A percentile compares a stretch with the other conserved stretches of the same genome.
Conservation (phyloP, 2,797 vertebrate genomes). For the Pseudopleuronectes americanus region DNA sequence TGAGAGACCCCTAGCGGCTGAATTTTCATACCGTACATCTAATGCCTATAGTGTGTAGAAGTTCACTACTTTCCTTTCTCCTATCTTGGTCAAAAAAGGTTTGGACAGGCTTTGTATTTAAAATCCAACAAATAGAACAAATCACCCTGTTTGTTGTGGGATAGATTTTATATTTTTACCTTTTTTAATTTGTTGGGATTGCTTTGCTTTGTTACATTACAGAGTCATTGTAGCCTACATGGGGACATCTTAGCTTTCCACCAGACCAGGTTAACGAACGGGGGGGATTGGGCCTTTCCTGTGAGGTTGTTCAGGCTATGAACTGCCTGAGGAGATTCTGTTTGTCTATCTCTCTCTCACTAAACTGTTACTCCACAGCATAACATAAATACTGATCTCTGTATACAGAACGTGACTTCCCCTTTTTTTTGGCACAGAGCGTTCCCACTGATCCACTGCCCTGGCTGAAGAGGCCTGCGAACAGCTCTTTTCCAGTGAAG, state of each 20-base stretch:
- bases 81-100: neutral
- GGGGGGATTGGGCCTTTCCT: neutral
- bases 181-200: neutral
- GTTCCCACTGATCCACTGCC: slow-evolving; percentile 35
- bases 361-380: no score
- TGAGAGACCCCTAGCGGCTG: no score
- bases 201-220: neutral
- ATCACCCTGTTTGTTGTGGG: neutral
- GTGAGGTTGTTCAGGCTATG: neutral
- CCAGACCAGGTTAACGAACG: no score
- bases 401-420: slow-evolving; percentile 33
- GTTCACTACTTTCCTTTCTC: neutral
- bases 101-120: neutral
- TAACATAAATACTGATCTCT: slow-evolving; percentile 39
- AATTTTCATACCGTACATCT: no score
- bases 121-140: neutral
- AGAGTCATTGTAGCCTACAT: neutral
- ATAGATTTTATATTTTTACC: neutral
- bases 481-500: slow-evolving; percentile 43
- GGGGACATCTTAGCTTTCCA: neutral
- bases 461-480: slow-evolving; percentile 61
- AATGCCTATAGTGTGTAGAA: no score
- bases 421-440: slow-evolving; percentile 48
- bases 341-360: slow-evolving; percentile 1
- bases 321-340: neutral